phyloP scores from a whole-genome alignment of 2,113 vertebrate genomes.

The Atherinomorus stipes region DNA sequence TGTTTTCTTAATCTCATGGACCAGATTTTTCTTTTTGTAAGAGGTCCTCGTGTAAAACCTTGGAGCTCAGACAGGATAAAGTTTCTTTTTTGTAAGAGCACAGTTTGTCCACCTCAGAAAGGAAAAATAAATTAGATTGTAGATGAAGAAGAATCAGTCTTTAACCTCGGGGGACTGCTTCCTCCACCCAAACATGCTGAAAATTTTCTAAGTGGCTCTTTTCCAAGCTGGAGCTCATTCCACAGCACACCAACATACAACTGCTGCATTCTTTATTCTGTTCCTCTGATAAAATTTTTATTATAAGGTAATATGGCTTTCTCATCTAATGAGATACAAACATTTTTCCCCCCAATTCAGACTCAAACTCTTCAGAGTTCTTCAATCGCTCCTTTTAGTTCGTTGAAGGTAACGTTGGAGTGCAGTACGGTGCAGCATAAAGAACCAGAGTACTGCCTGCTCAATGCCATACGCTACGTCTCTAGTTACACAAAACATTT shows the following conservation, averaged over 20 bases:
- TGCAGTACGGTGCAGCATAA: background rate
- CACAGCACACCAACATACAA: background rate
- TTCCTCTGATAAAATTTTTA: background rate
- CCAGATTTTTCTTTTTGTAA: no score
- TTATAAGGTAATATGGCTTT: background rate
- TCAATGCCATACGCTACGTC: slow-evolving; percentile 6
- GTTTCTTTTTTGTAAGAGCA: no score
- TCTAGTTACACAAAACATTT: slow-evolving; percentile 1
- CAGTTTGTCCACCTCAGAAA: no score
- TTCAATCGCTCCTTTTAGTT: background rate
- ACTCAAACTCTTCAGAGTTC: background rate
- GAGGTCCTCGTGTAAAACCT: no score
- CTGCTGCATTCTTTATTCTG: background rate
- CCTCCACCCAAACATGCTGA: background rate
- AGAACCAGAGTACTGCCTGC: background rate
- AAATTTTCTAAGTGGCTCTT: background rate
- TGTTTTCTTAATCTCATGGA: no score
- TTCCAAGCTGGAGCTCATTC: background rate
- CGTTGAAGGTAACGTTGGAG: slow-evolving; percentile 19
- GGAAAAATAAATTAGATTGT: no score
- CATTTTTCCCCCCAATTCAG: background rate
- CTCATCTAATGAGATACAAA: background rate
- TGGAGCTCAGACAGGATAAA: no score
- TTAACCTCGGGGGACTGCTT: background rate
- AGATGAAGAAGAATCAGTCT: background rate